Conservation (phyloP, 53 echinoderm and acorn worm genomes). For the Echinarachnius parma region DNA sequence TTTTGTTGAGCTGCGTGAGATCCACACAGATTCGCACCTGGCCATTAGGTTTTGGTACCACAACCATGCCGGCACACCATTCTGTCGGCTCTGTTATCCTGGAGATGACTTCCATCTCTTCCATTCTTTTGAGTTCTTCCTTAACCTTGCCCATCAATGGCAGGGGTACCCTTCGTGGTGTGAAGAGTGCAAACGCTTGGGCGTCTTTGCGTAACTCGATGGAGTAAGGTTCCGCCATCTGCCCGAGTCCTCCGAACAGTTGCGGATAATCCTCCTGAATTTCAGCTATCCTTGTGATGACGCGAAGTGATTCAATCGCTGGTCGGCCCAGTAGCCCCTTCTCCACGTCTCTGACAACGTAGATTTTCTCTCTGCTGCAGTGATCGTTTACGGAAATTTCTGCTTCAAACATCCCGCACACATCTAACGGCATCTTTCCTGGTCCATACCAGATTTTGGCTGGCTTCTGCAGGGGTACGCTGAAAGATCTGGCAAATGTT, state of each 20-base stretch:
- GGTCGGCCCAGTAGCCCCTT: too few species aligned
- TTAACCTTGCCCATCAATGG: constrained; percentile 42
- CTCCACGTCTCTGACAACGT: too few species aligned
- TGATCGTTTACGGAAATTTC: too few species aligned
- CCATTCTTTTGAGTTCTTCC: constrained; percentile 52
- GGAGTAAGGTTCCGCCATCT: constrained; percentile 33
- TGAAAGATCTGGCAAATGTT: too few species aligned
- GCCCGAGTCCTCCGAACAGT: constrained; percentile 53
- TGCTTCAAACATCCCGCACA: too few species aligned
- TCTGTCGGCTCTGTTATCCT: constrained; percentile 49
- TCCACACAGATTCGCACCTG: constrained; percentile 63
- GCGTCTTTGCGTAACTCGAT: constrained; percentile 39
- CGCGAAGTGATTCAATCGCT: too few species aligned
- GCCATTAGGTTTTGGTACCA: constrained; percentile 56
- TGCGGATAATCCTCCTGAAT: constrained; percentile 39
- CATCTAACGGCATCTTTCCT: too few species aligned
- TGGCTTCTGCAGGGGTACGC: too few species aligned
- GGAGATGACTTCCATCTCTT: constrained; percentile 52
- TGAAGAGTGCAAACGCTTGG: constrained; percentile 19
- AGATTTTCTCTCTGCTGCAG: too few species aligned
- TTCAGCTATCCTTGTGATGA: too few species aligned
- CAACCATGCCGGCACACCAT: too few species aligned
- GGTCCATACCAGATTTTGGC: too few species aligned
- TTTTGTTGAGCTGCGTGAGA: constrained; percentile 50
- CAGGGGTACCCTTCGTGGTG: constrained; percentile 54